Conservation (phyloP, 2,888 invertebrate species). For the Tetragonula carbonaria region DNA sequence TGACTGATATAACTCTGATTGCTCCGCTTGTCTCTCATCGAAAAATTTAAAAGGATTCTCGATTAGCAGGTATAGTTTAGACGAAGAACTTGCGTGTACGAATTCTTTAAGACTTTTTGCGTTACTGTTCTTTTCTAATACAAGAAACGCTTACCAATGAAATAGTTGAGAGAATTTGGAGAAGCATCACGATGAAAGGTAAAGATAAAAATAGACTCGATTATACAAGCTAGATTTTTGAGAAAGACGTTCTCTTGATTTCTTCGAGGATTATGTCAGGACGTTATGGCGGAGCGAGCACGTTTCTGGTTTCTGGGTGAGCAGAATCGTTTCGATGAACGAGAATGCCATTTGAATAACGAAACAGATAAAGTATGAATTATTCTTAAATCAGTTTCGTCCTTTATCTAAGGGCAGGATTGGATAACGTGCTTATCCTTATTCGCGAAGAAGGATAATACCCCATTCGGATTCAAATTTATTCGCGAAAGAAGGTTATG, state of each 20-base stretch:
- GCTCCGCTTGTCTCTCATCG: too few species aligned
- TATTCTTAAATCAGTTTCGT: slow-evolving; percentile 11
- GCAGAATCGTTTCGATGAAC: not conserved
- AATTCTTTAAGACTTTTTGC: not conserved
- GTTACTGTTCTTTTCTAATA: not conserved
- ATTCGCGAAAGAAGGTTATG: not conserved
- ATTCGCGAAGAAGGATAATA: slow-evolving; percentile 5
- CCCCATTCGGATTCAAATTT: slow-evolving; percentile 17
- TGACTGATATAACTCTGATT: too few species aligned
- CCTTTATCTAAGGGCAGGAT: not conserved
- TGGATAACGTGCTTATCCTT: slow-evolving; percentile 5
- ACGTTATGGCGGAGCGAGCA: not conserved
- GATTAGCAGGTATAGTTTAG: too few species aligned
- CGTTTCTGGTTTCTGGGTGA: not conserved
- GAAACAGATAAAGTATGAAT: not conserved
- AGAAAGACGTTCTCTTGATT: not conserved
- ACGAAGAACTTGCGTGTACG: too few species aligned
- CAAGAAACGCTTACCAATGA: not conserved
- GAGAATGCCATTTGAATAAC: not conserved
- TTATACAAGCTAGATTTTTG: not conserved
- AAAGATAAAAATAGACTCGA: not conserved
- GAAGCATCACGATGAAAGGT: too few species aligned
- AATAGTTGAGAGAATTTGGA: not conserved
- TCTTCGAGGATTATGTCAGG: not conserved
- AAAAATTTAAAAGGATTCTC: too few species aligned